Percentiles rank a stretch among this genome's conserved stretches.
These are phyloP conservation scores for Suncus etruscus DNA, from an alignment of 2,113 vertebrate species.

Conservation along the genomic window DNA sequence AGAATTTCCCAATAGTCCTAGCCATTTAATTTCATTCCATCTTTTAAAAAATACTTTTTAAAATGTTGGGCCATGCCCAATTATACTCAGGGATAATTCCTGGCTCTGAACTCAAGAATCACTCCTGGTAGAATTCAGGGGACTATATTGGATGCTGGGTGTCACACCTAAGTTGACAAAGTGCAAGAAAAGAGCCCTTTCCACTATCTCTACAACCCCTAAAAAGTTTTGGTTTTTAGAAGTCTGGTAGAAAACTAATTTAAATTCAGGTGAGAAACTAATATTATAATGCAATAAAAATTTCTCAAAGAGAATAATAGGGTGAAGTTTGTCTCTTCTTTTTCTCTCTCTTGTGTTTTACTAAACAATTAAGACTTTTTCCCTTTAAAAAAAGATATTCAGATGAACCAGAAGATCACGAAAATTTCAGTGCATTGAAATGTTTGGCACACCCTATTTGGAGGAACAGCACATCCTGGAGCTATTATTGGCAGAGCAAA, in stretches of 20 bases:
- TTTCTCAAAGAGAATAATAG: constrained; percentile 40
- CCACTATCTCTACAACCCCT: too few species aligned
- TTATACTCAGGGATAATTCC: too few species aligned
- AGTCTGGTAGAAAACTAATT: background rate
- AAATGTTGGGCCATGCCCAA: background rate
- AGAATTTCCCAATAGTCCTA: background rate
- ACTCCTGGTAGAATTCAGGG: too few species aligned
- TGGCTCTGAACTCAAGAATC: too few species aligned
- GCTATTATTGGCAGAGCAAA: constrained; percentile 76
- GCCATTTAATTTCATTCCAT: background rate
- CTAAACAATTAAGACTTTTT: constrained; percentile 1
- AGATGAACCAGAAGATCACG: constrained; percentile 29
- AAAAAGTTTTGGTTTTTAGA: background rate
- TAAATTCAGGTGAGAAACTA: background rate
- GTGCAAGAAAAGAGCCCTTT: too few species aligned
- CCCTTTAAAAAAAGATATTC: constrained; percentile 25
- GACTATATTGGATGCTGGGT: too few species aligned
- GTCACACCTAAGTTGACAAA: too few species aligned
- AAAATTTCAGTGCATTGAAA: constrained; percentile 63
- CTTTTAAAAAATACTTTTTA: constrained; percentile 10
- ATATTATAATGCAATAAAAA: background rate
- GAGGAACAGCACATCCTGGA: constrained; percentile 80
- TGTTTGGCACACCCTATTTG: constrained; percentile 60
- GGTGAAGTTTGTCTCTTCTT: background rate
- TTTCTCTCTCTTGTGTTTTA: background rate